Base-by-base conservation (phyloP, 1,140 invertebrate species). In the Drosophila teissieri region DNA sequence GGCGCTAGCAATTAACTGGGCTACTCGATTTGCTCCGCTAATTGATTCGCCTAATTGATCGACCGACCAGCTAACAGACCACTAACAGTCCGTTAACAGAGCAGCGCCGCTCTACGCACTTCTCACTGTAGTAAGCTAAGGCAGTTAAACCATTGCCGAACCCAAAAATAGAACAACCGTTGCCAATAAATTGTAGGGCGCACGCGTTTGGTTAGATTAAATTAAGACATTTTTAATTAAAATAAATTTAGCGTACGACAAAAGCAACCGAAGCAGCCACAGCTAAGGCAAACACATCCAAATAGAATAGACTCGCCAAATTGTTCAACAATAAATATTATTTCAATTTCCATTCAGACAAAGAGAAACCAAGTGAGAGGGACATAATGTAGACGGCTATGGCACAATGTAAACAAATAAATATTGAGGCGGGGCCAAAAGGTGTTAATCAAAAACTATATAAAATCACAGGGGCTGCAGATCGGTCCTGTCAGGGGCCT, bases 201-300 rank as follows among this genome's bases (percentile, higher is more conserved):
- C 76, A 58, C 58, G 58, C 74, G 53, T 68, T 78, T 72, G 49
- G 48, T 75, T 78, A 68, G 72, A 86, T 86, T 86, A 64, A 73
- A 81, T 89, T 73, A 79, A 86, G 83, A 80, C 83, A 88, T 76
- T 86, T 69, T 83, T 88, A 86, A 86, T 88, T 88, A 89, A 89
- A 68, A 88, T 77, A 80, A 89, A 88, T 89, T 83, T 89, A 73
- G 83, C 84, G 76, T 80, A 46, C 51, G 68, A 67, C 80, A 72
- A 68, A 72, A 67, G 7, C 39, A 55, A 76, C 48, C 45, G 67
- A 62, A 49, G 56, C 40, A 48, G 45, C 51, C 31, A 48, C 42
- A 48, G 34, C 37, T 49, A 55, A 61, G 51, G 14, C 61, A 75
- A 67, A 56, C 45, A 78, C 40, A 57, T 39, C 19, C 52, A 15